These are phyloP conservation scores for Glomeris maerens DNA, from an alignment of 1,140 invertebrate species.

Conservation along the genomic window DNA sequence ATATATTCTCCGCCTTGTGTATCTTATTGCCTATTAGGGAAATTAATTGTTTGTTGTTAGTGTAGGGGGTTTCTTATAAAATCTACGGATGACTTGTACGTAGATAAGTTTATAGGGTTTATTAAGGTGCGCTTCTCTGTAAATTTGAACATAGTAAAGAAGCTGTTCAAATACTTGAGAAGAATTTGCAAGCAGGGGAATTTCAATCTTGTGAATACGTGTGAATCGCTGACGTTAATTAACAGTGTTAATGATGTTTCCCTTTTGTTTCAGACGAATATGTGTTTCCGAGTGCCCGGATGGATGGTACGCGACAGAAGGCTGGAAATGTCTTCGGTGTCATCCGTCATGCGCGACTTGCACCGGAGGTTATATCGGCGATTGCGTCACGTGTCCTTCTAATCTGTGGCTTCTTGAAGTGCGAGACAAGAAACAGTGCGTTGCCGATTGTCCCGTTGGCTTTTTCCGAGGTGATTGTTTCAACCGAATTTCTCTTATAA, in stretches of 20 bases:
- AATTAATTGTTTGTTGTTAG: too few species aligned
- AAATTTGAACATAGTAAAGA: conserved; percentile 3
- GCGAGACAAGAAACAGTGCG: neutral
- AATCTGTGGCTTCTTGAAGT: conserved; percentile 12
- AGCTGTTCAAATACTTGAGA: neutral
- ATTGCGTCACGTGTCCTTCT: conserved; percentile 42
- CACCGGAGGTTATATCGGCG: conserved; percentile 38
- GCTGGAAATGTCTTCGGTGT: conserved; percentile 31
- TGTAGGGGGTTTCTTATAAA: too few species aligned
- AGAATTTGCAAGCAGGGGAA: conserved; percentile 8
- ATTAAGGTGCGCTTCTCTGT: neutral
- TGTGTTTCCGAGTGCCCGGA: conserved; percentile 35
- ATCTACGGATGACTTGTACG: too few species aligned
- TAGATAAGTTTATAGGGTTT: conserved; percentile 4
- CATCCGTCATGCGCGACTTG: conserved; percentile 44
- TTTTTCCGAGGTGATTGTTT: neutral
- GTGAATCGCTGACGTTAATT: neutral
- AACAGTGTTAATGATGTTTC: neutral
- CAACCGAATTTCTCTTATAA: neutral
- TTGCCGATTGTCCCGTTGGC: neutral
- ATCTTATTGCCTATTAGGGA: too few species aligned
- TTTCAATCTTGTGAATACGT: neutral
- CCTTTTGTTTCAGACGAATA: conserved; percentile 15
- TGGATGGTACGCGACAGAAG: conserved; percentile 1
- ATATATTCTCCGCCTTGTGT: too few species aligned